Percentiles rank a stretch among this genome's conserved stretches.
These are phyloP conservation scores for Orchestia grillus DNA, from an alignment of 1,140 invertebrate species.

Conservation along the genomic window DNA sequence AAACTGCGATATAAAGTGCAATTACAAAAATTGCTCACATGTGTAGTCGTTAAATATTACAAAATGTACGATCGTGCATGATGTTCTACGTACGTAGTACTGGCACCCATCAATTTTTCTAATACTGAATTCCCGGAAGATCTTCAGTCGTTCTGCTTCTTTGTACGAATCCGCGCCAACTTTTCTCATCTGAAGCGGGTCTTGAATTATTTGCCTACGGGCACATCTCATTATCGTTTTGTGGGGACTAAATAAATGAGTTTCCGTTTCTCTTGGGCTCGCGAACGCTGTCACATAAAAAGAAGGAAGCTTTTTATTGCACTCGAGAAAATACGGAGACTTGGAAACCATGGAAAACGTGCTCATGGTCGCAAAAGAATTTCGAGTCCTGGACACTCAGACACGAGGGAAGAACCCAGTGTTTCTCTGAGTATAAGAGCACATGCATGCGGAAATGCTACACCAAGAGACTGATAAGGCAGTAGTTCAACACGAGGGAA, in stretches of 20 bases:
- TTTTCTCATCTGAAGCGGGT: conserved; percentile 11
- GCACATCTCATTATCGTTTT: conserved; percentile 46
- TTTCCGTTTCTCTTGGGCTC: background rate
- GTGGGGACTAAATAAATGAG: conserved; percentile 42
- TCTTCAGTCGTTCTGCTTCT: background rate
- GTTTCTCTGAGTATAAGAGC: background rate
- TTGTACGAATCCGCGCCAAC: background rate
- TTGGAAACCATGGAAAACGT: background rate
- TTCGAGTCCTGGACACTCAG: background rate
- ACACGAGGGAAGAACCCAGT: background rate
- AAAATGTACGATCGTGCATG: background rate
- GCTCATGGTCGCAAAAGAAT: background rate
- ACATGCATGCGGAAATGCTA: background rate
- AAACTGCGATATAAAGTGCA: too few relatives aligned
- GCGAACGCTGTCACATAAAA: background rate
- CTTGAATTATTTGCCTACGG: conserved; percentile 11
- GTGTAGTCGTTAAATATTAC: background rate
- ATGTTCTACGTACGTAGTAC: background rate
- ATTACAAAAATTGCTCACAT: too few relatives aligned
- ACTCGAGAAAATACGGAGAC: background rate
- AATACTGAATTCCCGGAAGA: background rate
- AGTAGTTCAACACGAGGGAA: background rate
- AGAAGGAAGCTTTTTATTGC: background rate
- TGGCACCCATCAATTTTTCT: background rate
- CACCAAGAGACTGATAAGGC: background rate